Evolutionary conservation across 1,140 invertebrate genomes (phyloP), one percentile per base, ranked within the genome.

Genomic region (Bombus cullumanus): DNA sequence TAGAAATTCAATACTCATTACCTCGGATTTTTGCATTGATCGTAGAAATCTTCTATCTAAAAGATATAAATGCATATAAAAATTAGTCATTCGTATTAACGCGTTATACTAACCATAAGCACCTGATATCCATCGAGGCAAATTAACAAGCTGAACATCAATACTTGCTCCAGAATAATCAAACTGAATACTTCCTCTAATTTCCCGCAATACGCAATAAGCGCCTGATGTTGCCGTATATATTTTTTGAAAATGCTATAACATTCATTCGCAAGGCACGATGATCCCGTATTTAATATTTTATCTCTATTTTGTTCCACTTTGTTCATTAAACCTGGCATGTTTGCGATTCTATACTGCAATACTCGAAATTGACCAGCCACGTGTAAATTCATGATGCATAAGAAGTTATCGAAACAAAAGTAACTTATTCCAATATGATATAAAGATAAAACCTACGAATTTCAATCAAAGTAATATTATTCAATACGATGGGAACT

Each of bases 101-200:
- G n/a, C 77, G 73, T 37, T 79, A 22, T 81, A 81, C 81, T 74
- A 37, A 92, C 90, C 83, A 87, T 25, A 68, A 87, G 41, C 22
- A 86, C 15, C 68, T 91, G 88, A 75, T 89, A 91, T 47, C 91
- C 90, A 41, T 64, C 86, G 28, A 92, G 81, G 39, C 91, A 92
- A 28, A 92, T 88, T 41, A 90, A 12, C 15, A 91, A 64, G 41
- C 91, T 90, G 25, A 89, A 91, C 8, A 88, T 62, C 22, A 87
- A 18, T 22, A 90, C 76, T 77, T 91, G 91, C 13, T 76, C 85
- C 9, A 91, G 83, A 1, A 86, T 34, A 37, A 91, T 85, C 22
- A 81, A 25, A 13, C 31, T 75, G 28, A 91, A 91, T 3, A 78
- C 86, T 0, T 73, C 41, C 39, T 88, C 86, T 68, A 91, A 69